phyloP scores from a whole-genome alignment of 2,888 invertebrate species.

The Acleris laterana region DNA sequence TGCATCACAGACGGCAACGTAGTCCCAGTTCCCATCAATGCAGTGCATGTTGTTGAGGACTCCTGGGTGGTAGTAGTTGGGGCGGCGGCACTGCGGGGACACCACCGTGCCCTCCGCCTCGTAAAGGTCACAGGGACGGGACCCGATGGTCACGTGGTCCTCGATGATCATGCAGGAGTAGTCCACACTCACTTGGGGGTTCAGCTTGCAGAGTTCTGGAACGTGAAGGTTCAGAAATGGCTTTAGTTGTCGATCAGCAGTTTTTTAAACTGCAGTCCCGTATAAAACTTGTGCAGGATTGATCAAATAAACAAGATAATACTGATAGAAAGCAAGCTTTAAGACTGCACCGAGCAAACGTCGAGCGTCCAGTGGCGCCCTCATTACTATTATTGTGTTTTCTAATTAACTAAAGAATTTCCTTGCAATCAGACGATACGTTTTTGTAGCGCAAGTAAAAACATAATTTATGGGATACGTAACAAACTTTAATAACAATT shows the following conservation, averaged over 20 bases:
- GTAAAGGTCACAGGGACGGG: neutral
- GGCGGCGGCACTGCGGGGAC: neutral
- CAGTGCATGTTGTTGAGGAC: neutral
- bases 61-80: conserved; percentile 3
- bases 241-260: neutral
- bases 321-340: too few species aligned
- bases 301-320: too few species aligned
- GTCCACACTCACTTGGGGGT: neutral
- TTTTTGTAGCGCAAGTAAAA: too few species aligned
- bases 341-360: too few species aligned
- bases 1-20: neutral
- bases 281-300: neutral
- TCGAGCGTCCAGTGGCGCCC: too few species aligned
- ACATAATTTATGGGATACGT: too few species aligned
- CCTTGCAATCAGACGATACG: too few species aligned
- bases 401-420: too few species aligned
- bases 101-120: neutral
- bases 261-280: too few species aligned
- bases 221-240: neutral
- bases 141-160: neutral
- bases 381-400: too few species aligned
- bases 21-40: neutral
- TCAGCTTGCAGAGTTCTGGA: conserved; percentile 7
- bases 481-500: too few species aligned
- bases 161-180: neutral